A percentile compares a stretch with the other conserved stretches of the same genome.
Evolutionary conservation across 2,797 vertebrate species (phyloP).

Genomic region (Acomys russatus): DNA sequence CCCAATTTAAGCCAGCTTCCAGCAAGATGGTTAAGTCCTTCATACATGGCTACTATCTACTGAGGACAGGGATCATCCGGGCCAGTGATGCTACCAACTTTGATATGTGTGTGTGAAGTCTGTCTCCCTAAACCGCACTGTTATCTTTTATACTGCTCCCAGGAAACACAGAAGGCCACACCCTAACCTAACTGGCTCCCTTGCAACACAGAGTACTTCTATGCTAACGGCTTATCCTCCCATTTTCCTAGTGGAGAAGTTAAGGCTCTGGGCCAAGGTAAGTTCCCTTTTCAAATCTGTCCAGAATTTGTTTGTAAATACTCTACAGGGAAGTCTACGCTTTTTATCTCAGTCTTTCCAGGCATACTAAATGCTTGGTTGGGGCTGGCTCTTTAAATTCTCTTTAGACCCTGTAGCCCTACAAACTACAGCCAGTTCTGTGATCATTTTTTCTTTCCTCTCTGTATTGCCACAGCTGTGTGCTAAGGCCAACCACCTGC

Average conservation of each 20-base stretch:
- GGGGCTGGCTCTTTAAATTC: not conserved
- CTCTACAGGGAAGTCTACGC: not conserved
- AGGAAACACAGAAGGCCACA: not conserved
- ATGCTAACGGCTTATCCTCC: not conserved
- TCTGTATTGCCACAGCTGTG: too few relatives aligned
- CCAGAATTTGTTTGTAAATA: not conserved
- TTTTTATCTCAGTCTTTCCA: not conserved
- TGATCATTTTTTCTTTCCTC: too few relatives aligned
- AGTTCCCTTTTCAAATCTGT: not conserved
- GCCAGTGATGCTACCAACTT: not conserved
- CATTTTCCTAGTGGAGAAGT: constrained; percentile 62
- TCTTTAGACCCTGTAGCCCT: not conserved
- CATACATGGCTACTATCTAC: not conserved
- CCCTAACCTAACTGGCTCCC: not conserved
- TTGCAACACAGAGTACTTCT: not conserved
- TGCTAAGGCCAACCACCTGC: too few relatives aligned
- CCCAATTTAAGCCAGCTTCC: not conserved
- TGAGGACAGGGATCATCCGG: not conserved
- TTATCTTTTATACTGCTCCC: not conserved
- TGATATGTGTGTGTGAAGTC: not conserved
- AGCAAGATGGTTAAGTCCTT: not conserved
- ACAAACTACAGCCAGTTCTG: not conserved
- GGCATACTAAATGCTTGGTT: not conserved
- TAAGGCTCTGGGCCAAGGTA: constrained; percentile 9
- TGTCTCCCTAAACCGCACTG: not conserved